Base-by-base conservation (phyloP, 1,140 invertebrate genomes). In the Eciton burchellii region DNA sequence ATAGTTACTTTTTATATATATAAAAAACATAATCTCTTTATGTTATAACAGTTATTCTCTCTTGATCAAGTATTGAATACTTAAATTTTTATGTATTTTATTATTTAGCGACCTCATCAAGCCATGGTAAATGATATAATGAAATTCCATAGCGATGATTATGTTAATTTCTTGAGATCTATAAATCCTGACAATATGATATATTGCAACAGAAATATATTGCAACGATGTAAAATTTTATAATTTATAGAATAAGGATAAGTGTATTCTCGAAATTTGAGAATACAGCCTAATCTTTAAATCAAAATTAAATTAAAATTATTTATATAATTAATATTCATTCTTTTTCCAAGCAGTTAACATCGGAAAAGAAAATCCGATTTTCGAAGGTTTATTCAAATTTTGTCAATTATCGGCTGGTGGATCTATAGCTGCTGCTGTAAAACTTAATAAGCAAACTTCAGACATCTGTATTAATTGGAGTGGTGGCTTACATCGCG, bases 71-170 rank as follows among this genome's bases (percentile, higher is more conserved):
- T 66, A 35, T 63, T 29, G 12, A 71, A 63, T 70, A 47, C 65
- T n/a, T n/a, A 35, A 45, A 66, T 68, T 41, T 29, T 60, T n/a
- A 26, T 57, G 45, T 86, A 83, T 88, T 90, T 35, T 6, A 89
- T 59, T 62, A 8, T 45, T 24, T 92, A 99, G 98, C 95, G 99
- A 89, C 99, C 99, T 47, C 98, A 99, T 92, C 99, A 99, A 95
- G 99, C 99, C 16, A 99, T 99, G 45, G 98, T 98, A 83, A 99
- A 99, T 94, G 99, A 99, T 95, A 99, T 99, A 98, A 99, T 99
- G 21, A 99, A 99, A 94, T 99, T 99, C 93, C 99, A 99, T 94
- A 99, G 98, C 88, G 99, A 99, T 95, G 99, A 99, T 92, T 99
- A 99, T 92, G 99, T 99, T 79, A 96, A 98, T 68, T 99, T 99